These are phyloP conservation scores for Saguinus midas DNA, from an alignment of 2,113 vertebrate genomes.

Conservation along the genomic window DNA sequence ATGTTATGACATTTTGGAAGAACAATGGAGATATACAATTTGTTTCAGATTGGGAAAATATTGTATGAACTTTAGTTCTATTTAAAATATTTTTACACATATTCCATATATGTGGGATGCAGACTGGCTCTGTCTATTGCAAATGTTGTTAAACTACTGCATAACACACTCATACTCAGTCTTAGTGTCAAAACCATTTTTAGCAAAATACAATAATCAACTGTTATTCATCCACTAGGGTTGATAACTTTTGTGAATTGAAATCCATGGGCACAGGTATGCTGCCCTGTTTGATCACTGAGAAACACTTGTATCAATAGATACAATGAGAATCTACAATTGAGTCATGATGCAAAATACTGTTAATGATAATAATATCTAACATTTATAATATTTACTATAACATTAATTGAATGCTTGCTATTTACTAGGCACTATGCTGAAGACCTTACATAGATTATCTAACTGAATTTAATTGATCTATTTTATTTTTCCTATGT, in stretches of 20 bases:
- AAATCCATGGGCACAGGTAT: neutral
- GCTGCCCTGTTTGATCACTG: neutral
- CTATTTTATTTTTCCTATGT: neutral
- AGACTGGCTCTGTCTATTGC: neutral
- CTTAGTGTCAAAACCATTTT: neutral
- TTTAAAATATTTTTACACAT: neutral
- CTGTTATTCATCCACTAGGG: neutral
- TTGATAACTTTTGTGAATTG: neutral
- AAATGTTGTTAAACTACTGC: neutral
- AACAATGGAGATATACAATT: neutral
- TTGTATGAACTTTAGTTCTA: neutral
- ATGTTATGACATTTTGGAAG: neutral
- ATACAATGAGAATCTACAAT: neutral
- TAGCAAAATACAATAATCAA: neutral
- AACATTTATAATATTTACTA: neutral
- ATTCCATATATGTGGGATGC: neutral
- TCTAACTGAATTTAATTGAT: neutral
- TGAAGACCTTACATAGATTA: neutral
- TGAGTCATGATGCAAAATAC: neutral
- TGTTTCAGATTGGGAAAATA: neutral
- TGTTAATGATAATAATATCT: neutral
- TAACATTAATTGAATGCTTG: neutral
- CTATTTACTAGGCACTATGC: neutral
- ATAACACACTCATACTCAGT: neutral
- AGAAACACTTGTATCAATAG: neutral